Evolutionary conservation across 1,140 invertebrate genomes (phyloP).

Genomic region (Laupala kohalensis): DNA sequence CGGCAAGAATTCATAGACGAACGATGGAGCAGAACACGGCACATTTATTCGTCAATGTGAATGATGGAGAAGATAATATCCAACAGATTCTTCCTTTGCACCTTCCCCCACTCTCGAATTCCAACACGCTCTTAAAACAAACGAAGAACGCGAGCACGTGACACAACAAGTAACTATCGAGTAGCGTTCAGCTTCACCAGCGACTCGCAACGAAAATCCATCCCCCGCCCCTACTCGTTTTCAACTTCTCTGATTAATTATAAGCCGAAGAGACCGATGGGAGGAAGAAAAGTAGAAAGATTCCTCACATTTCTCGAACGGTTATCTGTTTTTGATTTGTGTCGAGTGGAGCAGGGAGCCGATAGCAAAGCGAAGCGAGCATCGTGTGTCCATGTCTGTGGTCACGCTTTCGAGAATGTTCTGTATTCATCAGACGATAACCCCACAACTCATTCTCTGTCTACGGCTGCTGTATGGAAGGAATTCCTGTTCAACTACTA

Average conservation of each 20-base stretch:
- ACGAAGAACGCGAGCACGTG: background rate
- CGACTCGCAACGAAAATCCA: background rate
- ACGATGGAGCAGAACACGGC: too few species aligned
- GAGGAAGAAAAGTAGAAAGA: background rate
- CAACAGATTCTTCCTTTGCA: too few species aligned
- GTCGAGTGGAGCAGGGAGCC: background rate
- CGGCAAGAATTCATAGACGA: too few species aligned
- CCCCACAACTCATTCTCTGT: background rate
- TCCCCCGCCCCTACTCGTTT: too few species aligned
- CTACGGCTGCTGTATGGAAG: background rate
- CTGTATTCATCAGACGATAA: background rate
- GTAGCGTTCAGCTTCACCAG: background rate
- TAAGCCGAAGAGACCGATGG: background rate
- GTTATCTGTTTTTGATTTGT: background rate
- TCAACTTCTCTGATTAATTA: background rate
- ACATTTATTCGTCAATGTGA: too few species aligned
- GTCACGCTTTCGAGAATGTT: background rate
- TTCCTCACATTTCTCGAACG: background rate
- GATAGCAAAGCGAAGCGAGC: background rate
- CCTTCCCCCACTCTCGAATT: too few species aligned
- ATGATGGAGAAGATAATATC: too few species aligned
- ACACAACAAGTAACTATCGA: background rate
- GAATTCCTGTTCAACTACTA: background rate
- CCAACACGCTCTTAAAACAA: too few species aligned
- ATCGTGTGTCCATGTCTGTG: background rate